phyloP scores from a whole-genome alignment of 2,888 invertebrate species.

The Trichogramma dendrolimi region DNA sequence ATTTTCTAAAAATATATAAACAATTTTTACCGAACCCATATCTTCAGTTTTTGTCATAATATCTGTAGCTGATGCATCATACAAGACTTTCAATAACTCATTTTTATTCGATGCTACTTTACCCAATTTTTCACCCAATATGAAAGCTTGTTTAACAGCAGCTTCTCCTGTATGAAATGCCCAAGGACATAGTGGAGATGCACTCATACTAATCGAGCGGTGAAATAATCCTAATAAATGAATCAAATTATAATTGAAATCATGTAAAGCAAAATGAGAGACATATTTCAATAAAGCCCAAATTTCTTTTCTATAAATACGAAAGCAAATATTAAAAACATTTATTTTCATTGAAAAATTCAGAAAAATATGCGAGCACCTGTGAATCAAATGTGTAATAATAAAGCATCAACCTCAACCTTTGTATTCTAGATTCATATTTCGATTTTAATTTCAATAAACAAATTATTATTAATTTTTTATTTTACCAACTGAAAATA shows the following conservation, averaged over 20 bases:
- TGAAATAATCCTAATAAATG: slow-evolving; percentile 53
- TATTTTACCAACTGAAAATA: neutral
- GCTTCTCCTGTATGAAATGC: slow-evolving; percentile 23
- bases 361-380: too few relatives aligned
- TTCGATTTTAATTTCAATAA: neutral
- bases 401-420: too few relatives aligned
- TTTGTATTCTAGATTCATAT: too few relatives aligned
- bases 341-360: too few relatives aligned
- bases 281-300: neutral
- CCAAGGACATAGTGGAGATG: slow-evolving; percentile 52
- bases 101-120: slow-evolving; percentile 16
- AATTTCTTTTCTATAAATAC: too few relatives aligned
- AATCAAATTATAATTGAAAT: neutral
- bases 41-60: slow-evolving; percentile 21
- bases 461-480: neutral
- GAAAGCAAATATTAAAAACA: too few relatives aligned
- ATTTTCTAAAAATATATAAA: too few relatives aligned
- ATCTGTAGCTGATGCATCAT: slow-evolving; percentile 23
- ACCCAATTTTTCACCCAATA: slow-evolving; percentile 33
- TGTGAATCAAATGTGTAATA: too few relatives aligned
- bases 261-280: neutral
- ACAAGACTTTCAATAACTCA: slow-evolving; percentile 27
- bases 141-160: slow-evolving; percentile 25
- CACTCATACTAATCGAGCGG: slow-evolving; percentile 58
- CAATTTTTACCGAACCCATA: slow-evolving; percentile 17